Conservation (phyloP, 2,888 invertebrate species). For the Vanessa cardui region DNA sequence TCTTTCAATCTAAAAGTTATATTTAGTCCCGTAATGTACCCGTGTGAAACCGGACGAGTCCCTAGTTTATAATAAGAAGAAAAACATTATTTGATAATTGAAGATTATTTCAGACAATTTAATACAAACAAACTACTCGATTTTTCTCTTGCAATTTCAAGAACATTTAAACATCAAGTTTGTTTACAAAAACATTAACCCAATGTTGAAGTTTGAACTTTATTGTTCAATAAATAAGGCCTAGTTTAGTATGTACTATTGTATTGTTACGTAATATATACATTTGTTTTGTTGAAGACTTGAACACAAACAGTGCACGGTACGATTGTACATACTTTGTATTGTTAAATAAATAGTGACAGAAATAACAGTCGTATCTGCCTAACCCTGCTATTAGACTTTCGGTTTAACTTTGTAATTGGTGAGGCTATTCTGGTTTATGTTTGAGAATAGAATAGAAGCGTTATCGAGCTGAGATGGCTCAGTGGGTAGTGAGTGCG, state of each 20-base stretch:
- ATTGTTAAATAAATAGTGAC: slow-evolving; percentile 38
- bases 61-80: too few species aligned
- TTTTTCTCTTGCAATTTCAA: slow-evolving; percentile 12
- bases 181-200: slow-evolving; percentile 7
- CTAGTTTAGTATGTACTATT: not conserved
- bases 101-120: slow-evolving; percentile 6
- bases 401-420: slow-evolving; percentile 13
- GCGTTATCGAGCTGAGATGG: too few species aligned
- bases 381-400: slow-evolving; percentile 23
- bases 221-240: not conserved
- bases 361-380: slow-evolving; percentile 34
- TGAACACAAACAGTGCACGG: slow-evolving; percentile 23
- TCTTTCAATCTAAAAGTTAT: too few species aligned
- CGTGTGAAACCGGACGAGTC: too few species aligned
- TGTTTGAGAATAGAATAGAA: not conserved
- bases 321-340: slow-evolving; percentile 20
- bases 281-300: slow-evolving; percentile 22
- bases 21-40: too few species aligned
- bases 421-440: not conserved
- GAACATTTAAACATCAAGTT: slow-evolving; percentile 19
- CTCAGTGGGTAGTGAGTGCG: too few species aligned
- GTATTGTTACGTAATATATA: slow-evolving; percentile 9
- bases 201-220: not conserved
- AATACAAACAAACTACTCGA: slow-evolving; percentile 7
- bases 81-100: slow-evolving; percentile 5